phyloP scores from a whole-genome alignment of 2,797 vertebrate species.

The Lepus oiostolus region DNA sequence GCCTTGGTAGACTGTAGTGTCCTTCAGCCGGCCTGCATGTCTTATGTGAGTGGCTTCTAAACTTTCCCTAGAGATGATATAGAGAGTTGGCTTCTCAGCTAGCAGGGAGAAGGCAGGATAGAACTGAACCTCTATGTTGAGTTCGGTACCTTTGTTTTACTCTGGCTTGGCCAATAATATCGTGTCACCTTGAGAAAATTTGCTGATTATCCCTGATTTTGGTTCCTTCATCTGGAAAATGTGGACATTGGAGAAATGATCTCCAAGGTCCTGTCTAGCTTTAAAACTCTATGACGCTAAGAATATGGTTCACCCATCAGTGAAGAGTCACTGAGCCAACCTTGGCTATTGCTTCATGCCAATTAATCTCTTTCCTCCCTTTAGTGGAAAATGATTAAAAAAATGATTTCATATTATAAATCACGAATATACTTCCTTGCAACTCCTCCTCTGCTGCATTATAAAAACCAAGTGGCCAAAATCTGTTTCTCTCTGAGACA shows the following conservation, averaged over 20 bases:
- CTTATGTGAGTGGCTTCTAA: neutral
- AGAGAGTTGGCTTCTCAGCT: neutral
- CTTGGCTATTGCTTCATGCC: slow-evolving; percentile 71
- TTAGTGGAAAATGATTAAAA: slow-evolving; percentile 63
- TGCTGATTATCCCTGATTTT: slow-evolving; percentile 53
- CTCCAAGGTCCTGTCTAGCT: slow-evolving; percentile 44
- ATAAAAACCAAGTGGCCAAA: slow-evolving; percentile 59
- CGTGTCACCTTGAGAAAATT: slow-evolving; percentile 41
- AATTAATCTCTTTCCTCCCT: slow-evolving; percentile 71
- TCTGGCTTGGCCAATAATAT: slow-evolving; percentile 46
- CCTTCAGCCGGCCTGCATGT: neutral
- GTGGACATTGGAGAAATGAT: slow-evolving; percentile 56
- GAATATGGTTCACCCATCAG: slow-evolving; percentile 69
- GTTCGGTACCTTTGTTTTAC: slow-evolving; percentile 15
- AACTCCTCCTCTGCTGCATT: neutral
- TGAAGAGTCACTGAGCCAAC: slow-evolving; percentile 68
- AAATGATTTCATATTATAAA: slow-evolving; percentile 60
- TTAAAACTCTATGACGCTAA: slow-evolving; percentile 72
- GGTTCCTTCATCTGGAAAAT: slow-evolving; percentile 69
- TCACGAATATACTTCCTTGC: slow-evolving; percentile 50
- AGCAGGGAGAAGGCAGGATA: neutral
- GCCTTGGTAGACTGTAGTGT: neutral
- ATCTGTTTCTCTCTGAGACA: slow-evolving; percentile 45
- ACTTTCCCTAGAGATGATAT: neutral
- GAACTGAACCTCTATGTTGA: too few species aligned